These are phyloP conservation scores for Lutraria lutraria DNA, from an alignment of 2,888 invertebrate species.

Conservation along the genomic window DNA sequence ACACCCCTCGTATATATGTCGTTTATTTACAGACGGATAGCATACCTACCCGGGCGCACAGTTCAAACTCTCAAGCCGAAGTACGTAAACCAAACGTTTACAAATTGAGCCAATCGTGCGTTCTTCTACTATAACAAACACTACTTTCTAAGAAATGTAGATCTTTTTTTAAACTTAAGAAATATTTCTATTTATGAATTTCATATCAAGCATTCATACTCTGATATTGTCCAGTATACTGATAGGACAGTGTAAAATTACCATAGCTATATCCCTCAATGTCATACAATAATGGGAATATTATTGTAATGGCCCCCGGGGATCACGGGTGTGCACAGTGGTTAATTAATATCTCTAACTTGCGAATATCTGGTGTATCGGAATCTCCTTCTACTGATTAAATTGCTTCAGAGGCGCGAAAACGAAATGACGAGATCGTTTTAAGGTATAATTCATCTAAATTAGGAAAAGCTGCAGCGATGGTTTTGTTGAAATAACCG, in stretches of 20 bases:
- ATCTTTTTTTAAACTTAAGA: not conserved
- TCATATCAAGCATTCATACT: conserved; percentile 24
- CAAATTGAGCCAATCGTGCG: not conserved
- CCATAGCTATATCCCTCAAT: conserved; percentile 56
- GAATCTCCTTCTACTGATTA: conserved; percentile 57
- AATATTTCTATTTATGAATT: conserved; percentile 2
- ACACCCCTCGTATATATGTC: no score
- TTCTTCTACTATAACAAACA: not conserved
- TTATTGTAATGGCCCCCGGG: conserved; percentile 60
- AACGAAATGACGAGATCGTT: conserved; percentile 40
- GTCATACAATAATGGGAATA: conserved; percentile 63
- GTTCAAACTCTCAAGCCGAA: no score
- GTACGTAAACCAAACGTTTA: no score
- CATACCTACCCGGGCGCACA: no score
- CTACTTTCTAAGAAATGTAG: not conserved
- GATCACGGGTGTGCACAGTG: conserved; percentile 37
- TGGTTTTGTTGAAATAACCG: conserved; percentile 10
- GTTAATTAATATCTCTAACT: conserved; percentile 59
- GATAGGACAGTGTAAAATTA: conserved; percentile 29
- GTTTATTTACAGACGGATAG: no score
- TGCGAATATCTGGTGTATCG: conserved; percentile 58
- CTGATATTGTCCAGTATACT: conserved; percentile 23
- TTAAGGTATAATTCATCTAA: conserved; percentile 38
- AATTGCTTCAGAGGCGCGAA: conserved; percentile 52
- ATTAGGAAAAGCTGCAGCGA: conserved; percentile 19